Evolutionary conservation across 2,113 vertebrate species (phyloP).

Genomic region (Bubo blakistoni): DNA sequence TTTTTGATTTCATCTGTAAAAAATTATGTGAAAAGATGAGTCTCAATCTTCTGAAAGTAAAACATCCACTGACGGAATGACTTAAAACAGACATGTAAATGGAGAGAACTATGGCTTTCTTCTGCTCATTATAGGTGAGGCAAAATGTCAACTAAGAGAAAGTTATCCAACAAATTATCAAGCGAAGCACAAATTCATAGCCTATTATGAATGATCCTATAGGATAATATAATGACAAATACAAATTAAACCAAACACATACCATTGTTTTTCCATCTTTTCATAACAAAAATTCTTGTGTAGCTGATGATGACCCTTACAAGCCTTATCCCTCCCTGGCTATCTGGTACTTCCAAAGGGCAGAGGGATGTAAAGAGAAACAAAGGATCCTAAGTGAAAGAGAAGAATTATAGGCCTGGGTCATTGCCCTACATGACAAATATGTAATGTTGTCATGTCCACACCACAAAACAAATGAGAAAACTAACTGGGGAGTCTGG

Average conservation of each 20-base stretch:
- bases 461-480: not conserved
- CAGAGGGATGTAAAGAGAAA: not conserved
- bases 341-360: not conserved
- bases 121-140: not conserved
- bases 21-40: not conserved
- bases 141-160: not conserved
- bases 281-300: not conserved
- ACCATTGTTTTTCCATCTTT: not conserved
- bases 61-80: not conserved
- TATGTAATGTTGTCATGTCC: not conserved
- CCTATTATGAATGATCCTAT: not conserved
- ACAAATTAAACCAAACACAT: not conserved
- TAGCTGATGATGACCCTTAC: not conserved
- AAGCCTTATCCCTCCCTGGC: fast-evolving
- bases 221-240: not conserved
- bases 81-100: not conserved
- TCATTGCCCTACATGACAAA: not conserved
- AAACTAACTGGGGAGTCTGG: not conserved
- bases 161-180: not conserved
- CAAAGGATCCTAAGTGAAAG: not conserved
- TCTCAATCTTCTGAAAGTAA: not conserved
- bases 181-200: not conserved
- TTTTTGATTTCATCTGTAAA: not conserved
- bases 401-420: not conserved
- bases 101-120: not conserved